A percentile compares a stretch with the other conserved stretches of the same genome.
These are phyloP conservation scores for Littorina saxatilis DNA, from an alignment of 1,140 invertebrate genomes.

Conservation along the genomic window DNA sequence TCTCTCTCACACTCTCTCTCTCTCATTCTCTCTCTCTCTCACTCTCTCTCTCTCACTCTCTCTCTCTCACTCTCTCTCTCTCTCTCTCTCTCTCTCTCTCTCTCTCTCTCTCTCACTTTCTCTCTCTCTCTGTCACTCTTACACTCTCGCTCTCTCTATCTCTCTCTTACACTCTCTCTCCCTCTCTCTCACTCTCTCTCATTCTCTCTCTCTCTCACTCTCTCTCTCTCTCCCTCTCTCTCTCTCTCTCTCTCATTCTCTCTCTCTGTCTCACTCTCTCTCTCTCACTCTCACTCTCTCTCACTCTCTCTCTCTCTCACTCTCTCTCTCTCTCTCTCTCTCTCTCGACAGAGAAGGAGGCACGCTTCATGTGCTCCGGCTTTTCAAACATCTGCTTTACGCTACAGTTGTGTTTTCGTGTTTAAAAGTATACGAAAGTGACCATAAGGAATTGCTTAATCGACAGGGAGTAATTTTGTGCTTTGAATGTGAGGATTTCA, in stretches of 20 bases:
- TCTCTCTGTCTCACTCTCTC: constrained; percentile 9
- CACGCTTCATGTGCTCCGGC: too few species aligned
- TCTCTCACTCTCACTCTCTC: constrained; percentile 14
- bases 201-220: background rate
- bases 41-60: background rate
- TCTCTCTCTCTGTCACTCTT: background rate
- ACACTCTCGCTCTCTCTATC: background rate
- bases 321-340: background rate
- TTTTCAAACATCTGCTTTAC: too few species aligned
- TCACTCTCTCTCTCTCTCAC: constrained; percentile 18
- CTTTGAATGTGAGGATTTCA: too few species aligned
- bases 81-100: background rate
- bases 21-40: background rate
- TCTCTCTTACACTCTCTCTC: background rate
- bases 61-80: background rate
- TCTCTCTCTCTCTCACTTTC: background rate
- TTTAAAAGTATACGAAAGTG: too few species aligned
- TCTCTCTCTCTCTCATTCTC: background rate
- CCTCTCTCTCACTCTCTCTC: background rate
- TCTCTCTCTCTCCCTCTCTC: background rate
- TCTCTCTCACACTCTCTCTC: background rate
- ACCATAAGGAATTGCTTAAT: too few species aligned
- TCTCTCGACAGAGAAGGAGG: too few species aligned
- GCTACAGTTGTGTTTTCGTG: too few species aligned
- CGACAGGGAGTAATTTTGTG: too few species aligned